A percentile compares a stretch with the other conserved stretches of the same genome.
Conservation (phyloP, 2,113 vertebrate species). For the Synchiropus splendidus region DNA sequence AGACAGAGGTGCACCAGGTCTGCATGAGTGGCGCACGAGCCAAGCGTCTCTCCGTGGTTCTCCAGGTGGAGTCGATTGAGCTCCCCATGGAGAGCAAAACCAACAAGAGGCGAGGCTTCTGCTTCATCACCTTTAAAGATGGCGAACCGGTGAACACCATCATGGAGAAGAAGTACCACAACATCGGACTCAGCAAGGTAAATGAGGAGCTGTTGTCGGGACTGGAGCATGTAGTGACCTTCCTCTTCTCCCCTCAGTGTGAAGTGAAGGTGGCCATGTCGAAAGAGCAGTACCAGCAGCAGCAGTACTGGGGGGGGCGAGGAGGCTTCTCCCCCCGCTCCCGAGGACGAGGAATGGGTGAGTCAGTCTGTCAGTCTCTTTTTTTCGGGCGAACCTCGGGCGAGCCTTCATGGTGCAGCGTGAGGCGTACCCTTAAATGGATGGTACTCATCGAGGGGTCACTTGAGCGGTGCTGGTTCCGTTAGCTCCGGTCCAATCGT, state of each 20-base stretch:
- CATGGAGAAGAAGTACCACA: slow-evolving; percentile 99
- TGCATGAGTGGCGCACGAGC: not conserved
- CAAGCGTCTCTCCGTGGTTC: not conserved
- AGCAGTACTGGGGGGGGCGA: slow-evolving; percentile 92
- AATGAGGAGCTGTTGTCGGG: no score
- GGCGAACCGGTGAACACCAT: slow-evolving; percentile 94
- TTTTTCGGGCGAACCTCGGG: no score
- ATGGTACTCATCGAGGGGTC: no score
- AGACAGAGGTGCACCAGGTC: no score
- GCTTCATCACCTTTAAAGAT: slow-evolving; percentile 97
- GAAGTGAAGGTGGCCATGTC: slow-evolving; percentile 99
- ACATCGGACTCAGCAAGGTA: slow-evolving; percentile 97
- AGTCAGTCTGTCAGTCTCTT: slow-evolving; percentile 22
- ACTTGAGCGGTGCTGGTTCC: no score
- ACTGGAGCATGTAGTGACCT: not conserved
- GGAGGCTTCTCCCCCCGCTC: slow-evolving; percentile 82
- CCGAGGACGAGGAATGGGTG: slow-evolving; percentile 82
- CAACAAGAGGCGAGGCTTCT: slow-evolving; percentile 97
- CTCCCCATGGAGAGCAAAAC: slow-evolving; percentile 98
- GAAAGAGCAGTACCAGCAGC: slow-evolving; percentile 97
- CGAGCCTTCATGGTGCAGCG: no score
- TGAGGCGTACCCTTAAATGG: no score
- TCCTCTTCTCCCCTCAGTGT: slow-evolving; percentile 65
- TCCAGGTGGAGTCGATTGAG: slow-evolving; percentile 91
- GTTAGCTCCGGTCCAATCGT: no score